phyloP scores from a whole-genome alignment of 2,113 vertebrate species.

The Micronycteris hirsuta region DNA sequence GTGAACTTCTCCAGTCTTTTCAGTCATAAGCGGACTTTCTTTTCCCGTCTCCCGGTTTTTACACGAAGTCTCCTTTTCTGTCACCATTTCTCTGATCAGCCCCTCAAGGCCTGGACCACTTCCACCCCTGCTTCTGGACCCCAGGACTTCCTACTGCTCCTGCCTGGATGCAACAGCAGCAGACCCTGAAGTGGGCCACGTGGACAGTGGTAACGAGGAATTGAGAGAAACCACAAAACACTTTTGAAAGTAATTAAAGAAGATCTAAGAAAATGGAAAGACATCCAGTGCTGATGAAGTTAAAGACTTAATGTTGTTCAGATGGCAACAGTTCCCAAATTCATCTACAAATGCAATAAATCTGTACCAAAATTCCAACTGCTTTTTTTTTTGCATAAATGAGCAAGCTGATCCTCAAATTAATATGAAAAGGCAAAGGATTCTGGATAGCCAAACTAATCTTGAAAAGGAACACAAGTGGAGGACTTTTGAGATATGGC shows the following conservation, averaged over 20 bases:
- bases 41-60: not conserved
- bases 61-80: not conserved
- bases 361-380: not conserved
- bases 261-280: not conserved
- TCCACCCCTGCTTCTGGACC: not conserved
- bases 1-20: not conserved
- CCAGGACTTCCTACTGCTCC: not conserved
- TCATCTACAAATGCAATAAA: not conserved
- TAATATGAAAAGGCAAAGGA: not conserved
- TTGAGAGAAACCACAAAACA: not conserved
- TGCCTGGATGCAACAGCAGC: not conserved
- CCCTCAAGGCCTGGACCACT: not conserved
- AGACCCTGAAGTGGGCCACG: not conserved
- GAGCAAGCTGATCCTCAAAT: not conserved
- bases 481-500: not conserved
- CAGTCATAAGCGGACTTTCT: not conserved
- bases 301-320: not conserved
- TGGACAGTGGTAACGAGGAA: not conserved
- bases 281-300: no score
- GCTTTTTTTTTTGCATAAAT: not conserved
- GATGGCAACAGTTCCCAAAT: not conserved
- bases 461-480: not conserved
- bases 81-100: not conserved
- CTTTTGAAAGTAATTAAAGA: not conserved
- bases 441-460: not conserved